Conservation (phyloP, 2,888 invertebrate genomes). For the Taenaris catops region DNA sequence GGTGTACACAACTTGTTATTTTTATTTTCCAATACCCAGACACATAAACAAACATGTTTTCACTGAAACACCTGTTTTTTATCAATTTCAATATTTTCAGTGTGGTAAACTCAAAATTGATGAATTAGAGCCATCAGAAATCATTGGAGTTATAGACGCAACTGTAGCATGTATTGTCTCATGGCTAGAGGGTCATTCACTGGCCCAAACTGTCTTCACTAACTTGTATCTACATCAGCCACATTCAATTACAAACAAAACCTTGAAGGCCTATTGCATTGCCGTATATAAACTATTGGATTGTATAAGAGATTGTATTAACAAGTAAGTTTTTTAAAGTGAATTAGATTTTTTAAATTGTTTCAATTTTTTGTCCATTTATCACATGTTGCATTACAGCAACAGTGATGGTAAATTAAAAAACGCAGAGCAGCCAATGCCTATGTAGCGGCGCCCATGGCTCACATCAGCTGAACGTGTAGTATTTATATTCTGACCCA, state of each 20-base stretch:
- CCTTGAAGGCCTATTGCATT: constrained; percentile 91
- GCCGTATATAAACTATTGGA: constrained; percentile 94
- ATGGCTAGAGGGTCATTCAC: constrained; percentile 97
- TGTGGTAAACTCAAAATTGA: constrained; percentile 88
- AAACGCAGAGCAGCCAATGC: too few species aligned
- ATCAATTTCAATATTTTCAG: constrained; percentile 70
- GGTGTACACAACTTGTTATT: background rate
- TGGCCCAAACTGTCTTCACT: constrained; percentile 98
- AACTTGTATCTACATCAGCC: constrained; percentile 97
- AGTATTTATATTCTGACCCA: too few species aligned
- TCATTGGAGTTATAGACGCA: constrained; percentile 96
- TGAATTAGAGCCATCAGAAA: constrained; percentile 86
- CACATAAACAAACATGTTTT: too few species aligned
- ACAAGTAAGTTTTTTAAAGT: constrained; percentile 85
- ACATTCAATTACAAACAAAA: constrained; percentile 88
- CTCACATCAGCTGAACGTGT: too few species aligned
- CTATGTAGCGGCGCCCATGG: too few species aligned
- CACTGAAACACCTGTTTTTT: too few species aligned
- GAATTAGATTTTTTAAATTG: too few species aligned
- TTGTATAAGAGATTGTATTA: constrained; percentile 92
- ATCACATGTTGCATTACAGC: too few species aligned
- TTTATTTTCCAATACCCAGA: background rate
- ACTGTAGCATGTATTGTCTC: constrained; percentile 96
- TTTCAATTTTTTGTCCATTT: too few species aligned
- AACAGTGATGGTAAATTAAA: too few species aligned